These are phyloP conservation scores for Cheirogaleus medius DNA, from an alignment of 2,113 vertebrate species.

Conservation along the genomic window DNA sequence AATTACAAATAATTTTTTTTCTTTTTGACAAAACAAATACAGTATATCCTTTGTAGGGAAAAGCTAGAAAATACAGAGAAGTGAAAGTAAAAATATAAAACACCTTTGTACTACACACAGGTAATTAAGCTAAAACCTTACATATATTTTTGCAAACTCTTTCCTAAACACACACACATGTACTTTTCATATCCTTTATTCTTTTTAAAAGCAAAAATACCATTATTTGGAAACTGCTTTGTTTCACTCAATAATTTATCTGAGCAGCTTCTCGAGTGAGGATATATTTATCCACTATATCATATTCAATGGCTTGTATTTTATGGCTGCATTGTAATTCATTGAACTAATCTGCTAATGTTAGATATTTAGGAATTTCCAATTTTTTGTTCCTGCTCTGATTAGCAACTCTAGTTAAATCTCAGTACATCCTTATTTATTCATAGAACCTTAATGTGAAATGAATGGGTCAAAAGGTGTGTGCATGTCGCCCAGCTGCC, in stretches of 20 bases:
- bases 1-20: neutral
- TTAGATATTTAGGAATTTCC: neutral
- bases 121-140: neutral
- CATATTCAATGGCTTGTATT: neutral
- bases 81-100: conserved; percentile 19
- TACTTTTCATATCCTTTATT: neutral
- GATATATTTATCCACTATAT: neutral
- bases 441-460: neutral
- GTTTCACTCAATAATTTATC: neutral
- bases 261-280: neutral
- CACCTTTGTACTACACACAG: neutral
- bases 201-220: neutral
- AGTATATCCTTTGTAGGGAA: neutral
- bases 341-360: neutral
- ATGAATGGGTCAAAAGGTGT: neutral
- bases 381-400: neutral
- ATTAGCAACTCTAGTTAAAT: neutral
- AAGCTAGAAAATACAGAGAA: conserved; percentile 38
- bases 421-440: neutral
- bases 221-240: conserved; percentile 8
- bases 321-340: neutral
- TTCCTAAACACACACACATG: neutral
- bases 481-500: accelerated
- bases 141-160: neutral
- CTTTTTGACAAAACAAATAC: conserved; percentile 1